These are phyloP conservation scores for Porites evermanni DNA, from an alignment of 92 coral and sea anemone genomes.

Conservation along the genomic window DNA sequence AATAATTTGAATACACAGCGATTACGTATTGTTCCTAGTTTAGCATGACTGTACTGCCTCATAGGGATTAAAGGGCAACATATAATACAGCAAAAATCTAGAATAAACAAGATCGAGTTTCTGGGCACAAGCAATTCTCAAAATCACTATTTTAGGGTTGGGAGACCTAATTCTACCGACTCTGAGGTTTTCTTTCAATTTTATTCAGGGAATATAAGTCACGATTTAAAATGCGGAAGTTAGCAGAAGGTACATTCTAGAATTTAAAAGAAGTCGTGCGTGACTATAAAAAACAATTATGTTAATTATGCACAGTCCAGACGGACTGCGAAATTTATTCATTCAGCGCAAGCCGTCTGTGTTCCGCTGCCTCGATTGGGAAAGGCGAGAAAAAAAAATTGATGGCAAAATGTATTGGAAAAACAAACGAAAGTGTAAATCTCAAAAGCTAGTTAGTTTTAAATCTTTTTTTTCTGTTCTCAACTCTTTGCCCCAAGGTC, in stretches of 20 bases:
- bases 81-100: background rate
- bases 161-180: too few species aligned
- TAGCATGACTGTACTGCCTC: conserved; percentile 15
- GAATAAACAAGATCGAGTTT: background rate
- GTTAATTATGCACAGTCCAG: conserved; percentile 4
- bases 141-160: too few species aligned
- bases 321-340: conserved; percentile 10
- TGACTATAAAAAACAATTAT: background rate
- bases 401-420: too few species aligned
- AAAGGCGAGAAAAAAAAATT: too few species aligned
- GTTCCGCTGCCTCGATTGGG: too few species aligned
- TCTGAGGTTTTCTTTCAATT: background rate
- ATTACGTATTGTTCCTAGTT: background rate
- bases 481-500: too few species aligned
- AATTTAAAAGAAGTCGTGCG: background rate
- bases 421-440: too few species aligned
- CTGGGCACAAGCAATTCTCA: background rate
- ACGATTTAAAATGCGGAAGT: background rate
- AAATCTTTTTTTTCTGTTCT: too few species aligned
- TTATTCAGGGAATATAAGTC: background rate
- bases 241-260: conserved; percentile 6
- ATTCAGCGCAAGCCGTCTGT: too few species aligned
- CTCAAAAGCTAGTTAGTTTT: too few species aligned
- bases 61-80: background rate
- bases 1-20: background rate